Base-by-base conservation (phyloP, 1,140 invertebrate genomes). In the Philopotamus ludificatus region DNA sequence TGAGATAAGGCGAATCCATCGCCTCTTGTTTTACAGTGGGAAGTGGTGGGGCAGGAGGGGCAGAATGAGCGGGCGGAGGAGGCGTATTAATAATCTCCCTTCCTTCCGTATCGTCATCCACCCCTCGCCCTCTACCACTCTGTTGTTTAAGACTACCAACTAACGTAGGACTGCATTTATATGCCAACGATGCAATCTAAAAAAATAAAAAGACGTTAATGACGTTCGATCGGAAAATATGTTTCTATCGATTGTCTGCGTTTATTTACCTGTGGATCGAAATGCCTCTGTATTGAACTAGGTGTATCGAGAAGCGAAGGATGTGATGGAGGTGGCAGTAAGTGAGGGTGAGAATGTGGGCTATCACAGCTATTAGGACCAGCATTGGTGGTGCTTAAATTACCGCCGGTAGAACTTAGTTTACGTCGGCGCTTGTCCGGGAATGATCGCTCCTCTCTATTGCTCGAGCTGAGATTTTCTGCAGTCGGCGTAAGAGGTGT, bases 281-380 rank as follows among this genome's bases (percentile, higher is more conserved):
- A 70, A 54, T 63, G 60, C 64, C 68, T 70, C n/a, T 61, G 65
- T 23, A 66, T 18, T 4, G 39, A 26, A n/a, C 20, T n/a, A 12
- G 63, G 34, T 20, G 53, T 20, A 39, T 65, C 63, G 16, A 65
- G 73, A 66, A 68, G 66, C 60, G 72, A 66, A 53, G 74, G 72
- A 72, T 79, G 79, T 65, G 77, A 77, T 44, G 77, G 78, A 65
- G 78, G 77, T 66, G 78, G 78, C 62, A 77, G 76, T 51, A 75
- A 77, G 76, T 85, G 85, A 44, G 57, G 42, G 76, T 86, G 86
- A 73, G 84, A 84, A 73, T 83, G 76, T 68, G 82, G 79, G 73
- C 81, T 84, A 80, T 88, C 86, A 79, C 84, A 87, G 81, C 82
- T 87, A 74, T 81, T 82, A 72, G 85, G 34, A 47, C 49, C 57